A percentile compares a stretch with the other conserved stretches of the same genome.
These are phyloP conservation scores for Drosophila nikananu DNA, from an alignment of 1,140 invertebrate species.

Conservation along the genomic window DNA sequence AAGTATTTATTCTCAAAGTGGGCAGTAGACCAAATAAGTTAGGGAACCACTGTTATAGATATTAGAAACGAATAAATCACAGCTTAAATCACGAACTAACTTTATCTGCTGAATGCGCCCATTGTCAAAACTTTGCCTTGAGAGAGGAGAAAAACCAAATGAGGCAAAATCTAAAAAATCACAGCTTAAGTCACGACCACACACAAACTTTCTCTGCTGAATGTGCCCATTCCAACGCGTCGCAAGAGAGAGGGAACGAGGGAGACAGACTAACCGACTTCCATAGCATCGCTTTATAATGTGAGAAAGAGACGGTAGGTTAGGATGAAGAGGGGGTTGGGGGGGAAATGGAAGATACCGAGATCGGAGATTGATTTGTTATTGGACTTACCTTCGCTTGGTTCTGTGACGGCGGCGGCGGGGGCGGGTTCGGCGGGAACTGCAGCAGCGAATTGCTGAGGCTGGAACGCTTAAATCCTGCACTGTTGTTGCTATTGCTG, in stretches of 20 bases:
- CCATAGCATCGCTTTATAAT: slow-evolving; percentile 38
- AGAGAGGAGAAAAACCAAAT: background rate
- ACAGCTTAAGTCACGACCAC: slow-evolving; percentile 4
- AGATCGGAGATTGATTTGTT: slow-evolving; percentile 43
- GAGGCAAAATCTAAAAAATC: background rate
- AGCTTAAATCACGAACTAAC: background rate
- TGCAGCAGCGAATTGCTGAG: slow-evolving; percentile 63
- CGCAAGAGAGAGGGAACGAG: background rate
- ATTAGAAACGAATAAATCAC: background rate
- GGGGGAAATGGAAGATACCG: slow-evolving; percentile 8
- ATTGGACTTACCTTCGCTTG: slow-evolving; percentile 63
- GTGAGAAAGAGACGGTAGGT: slow-evolving; percentile 8
- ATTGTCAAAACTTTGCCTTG: background rate
- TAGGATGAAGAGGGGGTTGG: background rate
- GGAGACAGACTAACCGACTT: slow-evolving; percentile 13
- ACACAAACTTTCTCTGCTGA: slow-evolving; percentile 16
- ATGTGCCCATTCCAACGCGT: slow-evolving; percentile 25
- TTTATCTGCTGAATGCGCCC: slow-evolving; percentile 21
- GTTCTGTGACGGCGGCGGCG: slow-evolving; percentile 53
- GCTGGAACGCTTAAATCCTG: slow-evolving; percentile 64
- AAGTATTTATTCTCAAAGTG: no score
- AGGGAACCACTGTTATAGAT: no score
- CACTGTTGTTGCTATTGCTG: slow-evolving; percentile 60
- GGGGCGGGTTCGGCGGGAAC: slow-evolving; percentile 46
- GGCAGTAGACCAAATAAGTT: no score